Base-by-base conservation (phyloP, 2,113 vertebrate species). In the Ictalurus furcatus region DNA sequence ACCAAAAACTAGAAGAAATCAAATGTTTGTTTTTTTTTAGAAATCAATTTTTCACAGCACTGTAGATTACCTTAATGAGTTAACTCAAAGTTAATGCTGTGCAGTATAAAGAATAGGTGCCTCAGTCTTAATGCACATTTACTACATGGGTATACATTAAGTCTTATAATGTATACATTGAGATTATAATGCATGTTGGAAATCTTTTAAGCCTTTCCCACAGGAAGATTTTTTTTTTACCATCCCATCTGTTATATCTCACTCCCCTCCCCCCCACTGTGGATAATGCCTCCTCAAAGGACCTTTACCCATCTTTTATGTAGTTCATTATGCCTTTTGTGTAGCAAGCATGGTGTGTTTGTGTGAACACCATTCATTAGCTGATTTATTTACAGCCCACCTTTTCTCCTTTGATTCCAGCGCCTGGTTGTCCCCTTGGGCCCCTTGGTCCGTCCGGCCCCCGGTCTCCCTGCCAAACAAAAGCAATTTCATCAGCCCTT, bases 371-470 rank as follows among this genome's bases (percentile, higher is more conserved):
- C 40, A 80, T 92, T 91, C 93, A 91, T 52, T 84, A 76, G 23
- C 87, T 93, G 83, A 81, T 84, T 40, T 88, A 93, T 95, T 95
- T 96, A 95, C 69, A 92, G 90, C 95, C 94, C 76, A 97, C 98
- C 97, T 94, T 97, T 92, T 98, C 96, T 94, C 97, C 97, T 95
- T 97, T 97, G 92, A 96, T 96, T 93, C 96, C 95, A 87, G 90
- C 92, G 56, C 97, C 97, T 92, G 96, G 94, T 92, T 95, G 96
- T 91, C 97, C 97, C 90, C 93, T 93, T 61, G 94, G 91, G 83
- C 97, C 97, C 92, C 96, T 97, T 37, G 95, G 96, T 80, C 95
- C 97, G 80, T 95, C 95, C 90, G 97, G 96, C 83, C 97, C 97
- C 78, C 96, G 96, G 7, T 97, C 97, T 87, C 96, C 97, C 97